Evolutionary conservation across 2,888 invertebrate genomes (phyloP).

Genomic region (Geophilus truncorum): DNA sequence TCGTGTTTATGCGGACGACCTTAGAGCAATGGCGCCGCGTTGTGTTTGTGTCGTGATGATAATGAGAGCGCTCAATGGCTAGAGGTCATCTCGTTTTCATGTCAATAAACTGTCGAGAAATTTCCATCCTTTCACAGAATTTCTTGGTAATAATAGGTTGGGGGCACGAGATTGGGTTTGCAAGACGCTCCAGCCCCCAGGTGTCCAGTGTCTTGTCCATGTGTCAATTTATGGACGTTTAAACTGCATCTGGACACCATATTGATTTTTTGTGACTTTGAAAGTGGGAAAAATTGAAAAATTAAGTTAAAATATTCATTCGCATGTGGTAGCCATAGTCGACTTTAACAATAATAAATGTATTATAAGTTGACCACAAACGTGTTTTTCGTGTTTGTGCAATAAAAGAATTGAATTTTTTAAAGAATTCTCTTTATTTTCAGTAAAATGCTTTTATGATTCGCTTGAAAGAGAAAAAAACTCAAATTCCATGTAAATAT

Average conservation of each 20-base stretch:
- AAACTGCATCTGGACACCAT: not conserved
- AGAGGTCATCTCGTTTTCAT: not conserved
- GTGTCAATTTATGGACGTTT: too few species aligned
- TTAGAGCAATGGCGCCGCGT: not conserved
- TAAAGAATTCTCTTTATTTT: not conserved
- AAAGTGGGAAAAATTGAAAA: too few species aligned
- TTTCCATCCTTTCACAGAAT: not conserved
- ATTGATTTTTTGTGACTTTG: too few species aligned
- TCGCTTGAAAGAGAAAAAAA: not conserved
- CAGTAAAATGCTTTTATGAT: not conserved
- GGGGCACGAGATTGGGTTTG: not conserved
- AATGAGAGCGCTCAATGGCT: not conserved
- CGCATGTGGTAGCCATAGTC: too few species aligned
- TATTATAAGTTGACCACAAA: too few species aligned
- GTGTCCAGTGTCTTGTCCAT: too few species aligned
- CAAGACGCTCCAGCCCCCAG: too few species aligned
- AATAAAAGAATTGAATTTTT: too few species aligned
- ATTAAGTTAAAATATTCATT: too few species aligned
- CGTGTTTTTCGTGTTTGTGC: too few species aligned
- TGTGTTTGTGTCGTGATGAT: not conserved
- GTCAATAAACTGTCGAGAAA: too few species aligned
- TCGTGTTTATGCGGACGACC: not conserved
- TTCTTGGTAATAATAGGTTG: not conserved
- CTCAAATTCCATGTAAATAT: not conserved
- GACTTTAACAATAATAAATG: too few species aligned